Base-by-base conservation (phyloP, 1,140 invertebrate species). In the Agrilus planipennis region DNA sequence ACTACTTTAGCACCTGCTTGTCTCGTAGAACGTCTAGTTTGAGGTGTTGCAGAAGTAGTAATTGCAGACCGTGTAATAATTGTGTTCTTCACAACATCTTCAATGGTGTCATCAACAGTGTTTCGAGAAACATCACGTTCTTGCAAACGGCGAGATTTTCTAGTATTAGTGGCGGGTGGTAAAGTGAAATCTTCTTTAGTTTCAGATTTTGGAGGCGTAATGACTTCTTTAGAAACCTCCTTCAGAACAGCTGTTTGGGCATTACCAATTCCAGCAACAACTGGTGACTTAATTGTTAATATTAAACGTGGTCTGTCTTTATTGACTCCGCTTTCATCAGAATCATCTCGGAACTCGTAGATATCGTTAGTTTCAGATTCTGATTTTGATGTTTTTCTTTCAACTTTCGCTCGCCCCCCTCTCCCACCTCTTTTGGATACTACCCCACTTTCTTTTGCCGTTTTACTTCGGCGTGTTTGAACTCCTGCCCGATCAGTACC, bases 271-370 rank as follows among this genome's bases (percentile, higher is more conserved):
- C 52, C 49, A 21, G 61, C 65, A 0, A 62, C 61, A 3, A 64
- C 64, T 2, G 79, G 77, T 38, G 77, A 81, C 63, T 87, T 87
- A 28, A 87, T 86, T 0, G 83, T 86, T 1, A 86, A 65, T 41
- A 86, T 84, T 3, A 86, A 62, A 25, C 83, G 67, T 0, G 82
- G 84, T 29, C 82, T 63, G 29, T 72, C 64, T 57, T 76, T 75
- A 34, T 52, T 54, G 4, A 23, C 17, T 7, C 46, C 47, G 21
- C 54, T 68, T 51, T 87, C 83, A 32, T 81, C 81, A 18, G 81
- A 81, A 55, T 87, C 84, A 52, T 88, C 84, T 49, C 82, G 77
- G 55, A 87, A 88, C 56, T 88, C 84, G 48, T 88, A 88, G 2
- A 88, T 75, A 54, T 88, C 84, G 43, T 63, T 60, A 15, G 58